These are phyloP conservation scores for Xerus inauris DNA, from an alignment of 2,113 vertebrate genomes.

Conservation along the genomic window DNA sequence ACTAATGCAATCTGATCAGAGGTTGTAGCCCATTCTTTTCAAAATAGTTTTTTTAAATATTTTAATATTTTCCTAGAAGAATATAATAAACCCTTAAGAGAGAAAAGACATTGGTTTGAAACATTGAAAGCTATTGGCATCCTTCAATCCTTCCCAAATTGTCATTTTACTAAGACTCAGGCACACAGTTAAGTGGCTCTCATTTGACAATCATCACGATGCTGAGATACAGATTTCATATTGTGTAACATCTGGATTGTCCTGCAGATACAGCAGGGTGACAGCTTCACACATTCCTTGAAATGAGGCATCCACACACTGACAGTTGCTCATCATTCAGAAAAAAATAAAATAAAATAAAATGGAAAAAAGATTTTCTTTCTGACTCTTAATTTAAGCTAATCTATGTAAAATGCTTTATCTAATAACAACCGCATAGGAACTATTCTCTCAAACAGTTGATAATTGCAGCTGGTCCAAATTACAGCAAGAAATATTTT, in stretches of 20 bases:
- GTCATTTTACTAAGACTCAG: background rate
- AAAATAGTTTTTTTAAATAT: slow-evolving; percentile 35
- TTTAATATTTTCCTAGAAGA: slow-evolving; percentile 4
- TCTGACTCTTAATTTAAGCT: slow-evolving; percentile 64
- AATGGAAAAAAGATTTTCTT: slow-evolving; percentile 49
- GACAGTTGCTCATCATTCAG: slow-evolving; percentile 77
- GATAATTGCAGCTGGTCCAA: slow-evolving; percentile 28
- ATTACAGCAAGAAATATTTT: slow-evolving; percentile 50
- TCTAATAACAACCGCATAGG: background rate
- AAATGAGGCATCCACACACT: slow-evolving; percentile 66
- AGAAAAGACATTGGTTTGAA: background rate
- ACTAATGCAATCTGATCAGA: background rate
- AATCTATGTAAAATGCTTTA: slow-evolving; percentile 61
- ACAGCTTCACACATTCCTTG: slow-evolving; percentile 77
- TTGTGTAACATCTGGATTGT: slow-evolving; percentile 81
- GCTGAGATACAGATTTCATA: slow-evolving; percentile 62
- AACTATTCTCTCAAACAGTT: background rate
- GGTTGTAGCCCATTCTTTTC: background rate
- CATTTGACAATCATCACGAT: slow-evolving; percentile 65
- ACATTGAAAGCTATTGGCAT: slow-evolving; percentile 42
- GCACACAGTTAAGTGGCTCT: slow-evolving; percentile 57
- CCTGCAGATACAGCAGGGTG: slow-evolving; percentile 75
- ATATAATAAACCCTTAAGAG: background rate
- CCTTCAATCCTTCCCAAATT: slow-evolving; percentile 9
- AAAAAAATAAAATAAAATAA: slow-evolving; percentile 43